A percentile compares a stretch with the other conserved stretches of the same genome.
Conservation (phyloP, 2,888 invertebrate species). For the Chrysodeixis includens region DNA sequence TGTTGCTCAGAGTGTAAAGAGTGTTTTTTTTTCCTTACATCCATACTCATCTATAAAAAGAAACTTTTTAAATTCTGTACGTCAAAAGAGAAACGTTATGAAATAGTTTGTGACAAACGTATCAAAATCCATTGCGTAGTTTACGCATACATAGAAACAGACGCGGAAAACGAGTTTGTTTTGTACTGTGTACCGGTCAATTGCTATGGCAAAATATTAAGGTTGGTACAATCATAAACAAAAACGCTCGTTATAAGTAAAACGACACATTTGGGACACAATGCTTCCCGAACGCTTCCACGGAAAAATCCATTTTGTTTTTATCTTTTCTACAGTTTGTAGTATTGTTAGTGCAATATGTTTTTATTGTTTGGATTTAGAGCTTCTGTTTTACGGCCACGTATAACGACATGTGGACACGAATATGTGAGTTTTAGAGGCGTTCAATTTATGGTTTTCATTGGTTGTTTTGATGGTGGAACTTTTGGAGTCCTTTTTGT, state of each 20-base stretch:
- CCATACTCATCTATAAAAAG: no score
- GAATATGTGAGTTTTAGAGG: not conserved
- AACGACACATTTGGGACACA: not conserved
- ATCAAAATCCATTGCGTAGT: no score
- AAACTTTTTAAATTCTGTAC: no score
- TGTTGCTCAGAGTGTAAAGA: no score
- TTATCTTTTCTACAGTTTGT: not conserved
- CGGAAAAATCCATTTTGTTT: not conserved
- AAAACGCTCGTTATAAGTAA: not conserved
- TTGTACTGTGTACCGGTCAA: no score
- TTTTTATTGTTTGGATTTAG: constrained; percentile 3
- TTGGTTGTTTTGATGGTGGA: not conserved
- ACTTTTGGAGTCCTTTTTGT: no score
- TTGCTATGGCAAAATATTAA: not conserved
- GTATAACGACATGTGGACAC: not conserved
- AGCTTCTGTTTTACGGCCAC: not conserved
- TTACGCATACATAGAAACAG: no score
- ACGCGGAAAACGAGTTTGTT: no score
- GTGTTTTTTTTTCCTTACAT: no score
- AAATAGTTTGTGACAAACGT: no score
- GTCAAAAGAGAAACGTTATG: no score
- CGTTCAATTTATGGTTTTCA: not conserved
- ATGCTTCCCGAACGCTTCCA: not conserved
- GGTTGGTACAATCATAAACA: not conserved
- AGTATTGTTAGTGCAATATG: constrained; percentile 1